Percentiles rank a stretch among this genome's conserved stretches.
Evolutionary conservation across 2,113 vertebrate species (phyloP).

Genomic region (Strix uralensis): DNA sequence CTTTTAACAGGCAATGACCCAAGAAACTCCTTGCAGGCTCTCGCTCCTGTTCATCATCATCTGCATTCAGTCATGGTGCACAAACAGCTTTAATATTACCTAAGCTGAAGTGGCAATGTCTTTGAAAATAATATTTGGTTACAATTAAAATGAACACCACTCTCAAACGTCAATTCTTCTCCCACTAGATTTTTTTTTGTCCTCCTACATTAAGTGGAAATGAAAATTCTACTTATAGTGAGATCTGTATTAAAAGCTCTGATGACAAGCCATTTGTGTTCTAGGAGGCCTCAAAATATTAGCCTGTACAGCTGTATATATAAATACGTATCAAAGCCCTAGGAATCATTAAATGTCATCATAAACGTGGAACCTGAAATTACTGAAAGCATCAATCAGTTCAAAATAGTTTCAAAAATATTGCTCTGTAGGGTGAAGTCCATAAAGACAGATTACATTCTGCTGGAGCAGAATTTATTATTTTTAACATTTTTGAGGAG

Average conservation of each 20-base stretch:
- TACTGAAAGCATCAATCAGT: not conserved
- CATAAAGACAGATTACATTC: not conserved
- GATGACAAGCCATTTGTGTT: not conserved
- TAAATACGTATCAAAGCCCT: not conserved
- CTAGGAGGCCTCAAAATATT: not conserved
- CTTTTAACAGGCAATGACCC: not conserved
- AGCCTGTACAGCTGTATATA: not conserved
- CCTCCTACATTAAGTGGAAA: not conserved
- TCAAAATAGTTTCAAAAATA: not conserved
- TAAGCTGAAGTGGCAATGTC: not conserved
- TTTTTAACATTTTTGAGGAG: not conserved
- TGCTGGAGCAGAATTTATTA: not conserved
- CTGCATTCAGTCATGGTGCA: not conserved
- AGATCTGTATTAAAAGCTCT: not conserved
- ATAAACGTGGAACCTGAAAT: not conserved
- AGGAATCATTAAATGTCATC: not conserved
- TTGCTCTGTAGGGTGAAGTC: not conserved
- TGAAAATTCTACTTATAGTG: not conserved
- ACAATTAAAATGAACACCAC: not conserved
- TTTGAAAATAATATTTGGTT: not conserved
- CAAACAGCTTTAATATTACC: not conserved
- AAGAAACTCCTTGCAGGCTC: not conserved
- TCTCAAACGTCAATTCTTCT: not conserved
- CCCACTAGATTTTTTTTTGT: not conserved
- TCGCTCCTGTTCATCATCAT: not conserved